Conservation (phyloP, 2,888 invertebrate genomes). For the Drosophila mayaguana region DNA sequence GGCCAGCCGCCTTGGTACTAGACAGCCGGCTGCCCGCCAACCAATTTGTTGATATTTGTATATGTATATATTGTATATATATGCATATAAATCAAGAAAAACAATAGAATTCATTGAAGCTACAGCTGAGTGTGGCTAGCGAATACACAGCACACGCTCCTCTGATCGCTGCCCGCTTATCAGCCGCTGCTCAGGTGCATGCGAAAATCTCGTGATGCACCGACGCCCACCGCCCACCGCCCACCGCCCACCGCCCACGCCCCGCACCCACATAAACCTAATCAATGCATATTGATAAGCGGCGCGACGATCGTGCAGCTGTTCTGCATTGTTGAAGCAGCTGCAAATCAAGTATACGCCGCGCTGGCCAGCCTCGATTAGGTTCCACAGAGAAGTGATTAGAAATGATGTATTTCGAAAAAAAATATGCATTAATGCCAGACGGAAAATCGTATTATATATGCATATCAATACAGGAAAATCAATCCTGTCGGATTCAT, state of each 20-base stretch:
- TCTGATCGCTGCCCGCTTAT: constrained; percentile 16
- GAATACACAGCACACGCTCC: constrained; percentile 11
- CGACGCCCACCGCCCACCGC: not conserved
- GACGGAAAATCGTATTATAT: too few relatives aligned
- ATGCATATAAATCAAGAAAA: not conserved
- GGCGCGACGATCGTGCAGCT: constrained; percentile 15
- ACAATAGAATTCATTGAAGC: constrained; percentile 43
- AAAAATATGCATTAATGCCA: not conserved
- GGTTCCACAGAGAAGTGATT: not conserved
- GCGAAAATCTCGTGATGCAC: constrained; percentile 48
- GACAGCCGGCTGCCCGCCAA: constrained; percentile 10
- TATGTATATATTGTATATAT: too few relatives aligned
- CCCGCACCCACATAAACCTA: not conserved
- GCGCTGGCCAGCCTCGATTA: constrained; percentile 1
- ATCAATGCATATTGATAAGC: constrained; percentile 32
- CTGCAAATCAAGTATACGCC: constrained; percentile 41
- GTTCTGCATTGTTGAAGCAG: constrained; percentile 1
- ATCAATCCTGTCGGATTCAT: not conserved
- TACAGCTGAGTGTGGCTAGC: not conserved
- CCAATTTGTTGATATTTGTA: constrained; percentile 24
- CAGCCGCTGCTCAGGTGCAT: constrained; percentile 29
- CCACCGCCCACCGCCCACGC: not conserved
- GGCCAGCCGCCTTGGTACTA: not conserved
- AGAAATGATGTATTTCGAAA: not conserved
- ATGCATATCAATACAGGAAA: too few relatives aligned